These are phyloP conservation scores for Nipponia nippon DNA, from an alignment of 2,113 vertebrate genomes.

Conservation along the genomic window DNA sequence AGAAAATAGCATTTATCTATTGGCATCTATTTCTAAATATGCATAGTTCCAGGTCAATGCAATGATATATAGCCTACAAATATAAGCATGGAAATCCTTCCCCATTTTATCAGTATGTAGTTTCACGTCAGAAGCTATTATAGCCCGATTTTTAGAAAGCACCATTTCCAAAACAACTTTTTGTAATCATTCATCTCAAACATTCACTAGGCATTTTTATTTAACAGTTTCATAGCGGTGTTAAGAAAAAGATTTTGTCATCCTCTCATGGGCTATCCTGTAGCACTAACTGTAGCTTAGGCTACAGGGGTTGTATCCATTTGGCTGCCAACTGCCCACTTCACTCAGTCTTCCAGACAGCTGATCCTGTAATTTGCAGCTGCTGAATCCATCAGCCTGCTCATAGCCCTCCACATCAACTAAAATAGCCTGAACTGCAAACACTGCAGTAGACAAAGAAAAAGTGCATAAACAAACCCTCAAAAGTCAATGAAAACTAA, in stretches of 20 bases:
- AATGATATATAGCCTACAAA: not conserved
- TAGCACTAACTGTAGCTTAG: not conserved
- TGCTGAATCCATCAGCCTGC: conserved; percentile 38
- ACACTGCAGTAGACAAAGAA: not conserved
- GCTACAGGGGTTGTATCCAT: not conserved
- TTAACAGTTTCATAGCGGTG: not conserved
- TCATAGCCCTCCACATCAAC: not conserved
- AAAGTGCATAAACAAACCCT: not conserved
- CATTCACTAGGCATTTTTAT: not conserved
- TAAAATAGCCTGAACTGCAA: conserved; percentile 24
- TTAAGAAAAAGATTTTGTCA: not conserved
- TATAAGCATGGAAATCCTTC: not conserved
- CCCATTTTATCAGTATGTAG: not conserved
- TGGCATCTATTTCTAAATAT: not conserved
- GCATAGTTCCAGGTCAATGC: not conserved
- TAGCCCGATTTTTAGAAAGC: not conserved
- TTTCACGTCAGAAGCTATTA: not conserved
- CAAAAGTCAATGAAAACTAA: not conserved
- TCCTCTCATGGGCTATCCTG: not conserved
- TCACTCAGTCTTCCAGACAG: conserved; percentile 44
- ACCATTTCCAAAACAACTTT: not conserved
- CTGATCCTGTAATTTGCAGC: conserved; percentile 47
- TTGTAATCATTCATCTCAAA: not conserved
- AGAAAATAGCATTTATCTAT: not conserved
- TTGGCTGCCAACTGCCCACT: conserved; percentile 43